phyloP scores from a whole-genome alignment of 2,113 vertebrate genomes.

The Antigone vipio region DNA sequence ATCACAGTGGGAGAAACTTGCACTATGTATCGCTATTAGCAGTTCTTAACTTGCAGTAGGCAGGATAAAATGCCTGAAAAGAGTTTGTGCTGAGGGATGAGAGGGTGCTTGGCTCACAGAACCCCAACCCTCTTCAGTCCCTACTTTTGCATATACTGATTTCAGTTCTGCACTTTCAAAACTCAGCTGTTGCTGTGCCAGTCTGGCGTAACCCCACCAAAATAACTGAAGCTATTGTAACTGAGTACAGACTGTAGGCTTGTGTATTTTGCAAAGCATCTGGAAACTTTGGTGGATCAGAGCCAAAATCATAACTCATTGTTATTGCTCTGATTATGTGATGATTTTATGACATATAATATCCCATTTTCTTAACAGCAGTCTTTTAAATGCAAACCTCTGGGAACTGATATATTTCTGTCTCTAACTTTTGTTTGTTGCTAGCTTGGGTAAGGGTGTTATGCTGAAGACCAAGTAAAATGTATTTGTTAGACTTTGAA shows the following conservation, averaged over 20 bases:
- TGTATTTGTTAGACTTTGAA: neutral
- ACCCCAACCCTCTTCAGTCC: neutral
- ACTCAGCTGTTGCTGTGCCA: neutral
- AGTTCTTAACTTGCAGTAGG: neutral
- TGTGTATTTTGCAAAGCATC: slow-evolving; percentile 19
- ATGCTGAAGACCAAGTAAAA: neutral
- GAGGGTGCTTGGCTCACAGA: neutral
- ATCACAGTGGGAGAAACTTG: neutral
- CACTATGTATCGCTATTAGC: neutral
- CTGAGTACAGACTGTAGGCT: neutral
- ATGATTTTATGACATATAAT: slow-evolving; percentile 39
- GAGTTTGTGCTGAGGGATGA: neutral
- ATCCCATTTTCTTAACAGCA: slow-evolving; percentile 23
- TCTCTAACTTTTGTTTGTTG: neutral
- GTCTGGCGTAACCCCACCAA: neutral
- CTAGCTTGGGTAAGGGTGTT: neutral
- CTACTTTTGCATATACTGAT: neutral
- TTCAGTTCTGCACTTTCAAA: neutral
- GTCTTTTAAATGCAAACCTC: neutral
- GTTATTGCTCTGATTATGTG: slow-evolving; percentile 45
- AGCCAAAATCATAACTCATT: slow-evolving; percentile 36
- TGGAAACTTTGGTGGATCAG: slow-evolving; percentile 20
- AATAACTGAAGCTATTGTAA: slow-evolving; percentile 19
- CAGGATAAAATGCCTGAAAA: neutral
- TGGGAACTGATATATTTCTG: neutral